phyloP scores from a whole-genome alignment of 1,140 invertebrate species.

The Pseudomyrmex flavicornis region DNA sequence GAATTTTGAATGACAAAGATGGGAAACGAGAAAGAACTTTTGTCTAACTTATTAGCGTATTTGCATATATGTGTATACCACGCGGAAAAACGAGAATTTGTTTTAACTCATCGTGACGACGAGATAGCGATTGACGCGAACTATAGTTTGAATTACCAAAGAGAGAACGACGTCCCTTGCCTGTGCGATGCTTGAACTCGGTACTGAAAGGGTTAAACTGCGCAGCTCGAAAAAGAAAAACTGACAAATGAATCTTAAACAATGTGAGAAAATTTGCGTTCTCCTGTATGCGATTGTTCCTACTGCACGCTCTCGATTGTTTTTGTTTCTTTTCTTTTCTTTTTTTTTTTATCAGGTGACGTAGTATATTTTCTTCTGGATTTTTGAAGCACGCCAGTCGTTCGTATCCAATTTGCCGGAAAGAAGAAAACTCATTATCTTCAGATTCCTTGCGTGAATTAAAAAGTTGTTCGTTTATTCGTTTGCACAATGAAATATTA shows the following conservation, averaged over 20 bases:
- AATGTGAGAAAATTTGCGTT: slow-evolving; percentile 27
- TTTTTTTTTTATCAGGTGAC: neutral
- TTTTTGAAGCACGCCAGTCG: slow-evolving; percentile 8
- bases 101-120: no score
- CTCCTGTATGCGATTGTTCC: slow-evolving; percentile 61
- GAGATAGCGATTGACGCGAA: no score
- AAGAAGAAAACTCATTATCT: no score
- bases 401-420: slow-evolving; percentile 8
- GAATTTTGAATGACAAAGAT: slow-evolving; percentile 11
- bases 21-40: no score
- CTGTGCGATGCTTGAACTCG: slow-evolving; percentile 9
- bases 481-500: no score
- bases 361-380: slow-evolving; percentile 41
- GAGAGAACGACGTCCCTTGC: slow-evolving; percentile 24
- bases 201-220: slow-evolving; percentile 56
- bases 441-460: no score
- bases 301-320: slow-evolving; percentile 36
- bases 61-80: no score
- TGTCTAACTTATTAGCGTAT: no score
- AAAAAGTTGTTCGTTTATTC: no score
- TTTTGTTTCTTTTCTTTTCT: neutral
- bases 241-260: neutral
- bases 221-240: neutral
- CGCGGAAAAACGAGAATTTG: no score
- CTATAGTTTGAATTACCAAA: no score